These are phyloP conservation scores for Tenebrio molitor DNA, from an alignment of 1,140 invertebrate genomes.

Conservation along the genomic window DNA sequence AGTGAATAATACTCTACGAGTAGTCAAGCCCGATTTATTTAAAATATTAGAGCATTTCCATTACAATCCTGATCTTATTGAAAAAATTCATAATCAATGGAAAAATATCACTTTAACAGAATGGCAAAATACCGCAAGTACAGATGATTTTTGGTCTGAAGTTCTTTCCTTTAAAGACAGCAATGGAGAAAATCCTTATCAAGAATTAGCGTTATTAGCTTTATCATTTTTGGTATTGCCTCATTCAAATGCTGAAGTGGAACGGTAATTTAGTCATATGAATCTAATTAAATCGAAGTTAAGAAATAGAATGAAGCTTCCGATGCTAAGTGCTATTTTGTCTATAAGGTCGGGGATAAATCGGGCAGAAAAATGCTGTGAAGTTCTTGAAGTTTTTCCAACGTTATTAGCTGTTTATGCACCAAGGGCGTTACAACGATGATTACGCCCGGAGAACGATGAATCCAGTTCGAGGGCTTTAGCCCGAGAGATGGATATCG, in stretches of 20 bases:
- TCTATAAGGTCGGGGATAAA: too few species aligned
- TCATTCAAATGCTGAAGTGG: slow-evolving; percentile 49
- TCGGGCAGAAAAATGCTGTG: too few species aligned
- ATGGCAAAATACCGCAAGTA: slow-evolving; percentile 31
- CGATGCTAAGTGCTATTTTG: too few species aligned
- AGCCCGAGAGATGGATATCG: too few species aligned
- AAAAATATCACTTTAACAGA: slow-evolving; percentile 14
- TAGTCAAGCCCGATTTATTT: slow-evolving; percentile 3
- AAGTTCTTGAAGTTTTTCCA: too few species aligned
- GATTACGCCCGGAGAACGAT: too few species aligned
- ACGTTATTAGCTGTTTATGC: too few species aligned
- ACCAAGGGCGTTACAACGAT: too few species aligned
- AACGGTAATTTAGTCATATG: slow-evolving; percentile 39
- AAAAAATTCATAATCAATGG: slow-evolving; percentile 19
- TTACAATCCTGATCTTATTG: background rate
- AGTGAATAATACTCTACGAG: slow-evolving; percentile 26
- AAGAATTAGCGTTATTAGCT: slow-evolving; percentile 4
- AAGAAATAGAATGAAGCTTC: too few species aligned
- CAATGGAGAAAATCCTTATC: slow-evolving; percentile 22
- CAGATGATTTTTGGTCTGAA: slow-evolving; percentile 38
- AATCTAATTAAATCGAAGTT: slow-evolving; percentile 15
- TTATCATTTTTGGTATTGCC: slow-evolving; percentile 17
- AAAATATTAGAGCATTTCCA: background rate
- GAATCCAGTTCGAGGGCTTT: too few species aligned
- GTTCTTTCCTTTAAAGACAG: slow-evolving; percentile 3